Evolutionary conservation across 2,113 vertebrate species (phyloP).

Genomic region (Chlorodrepanis virens): DNA sequence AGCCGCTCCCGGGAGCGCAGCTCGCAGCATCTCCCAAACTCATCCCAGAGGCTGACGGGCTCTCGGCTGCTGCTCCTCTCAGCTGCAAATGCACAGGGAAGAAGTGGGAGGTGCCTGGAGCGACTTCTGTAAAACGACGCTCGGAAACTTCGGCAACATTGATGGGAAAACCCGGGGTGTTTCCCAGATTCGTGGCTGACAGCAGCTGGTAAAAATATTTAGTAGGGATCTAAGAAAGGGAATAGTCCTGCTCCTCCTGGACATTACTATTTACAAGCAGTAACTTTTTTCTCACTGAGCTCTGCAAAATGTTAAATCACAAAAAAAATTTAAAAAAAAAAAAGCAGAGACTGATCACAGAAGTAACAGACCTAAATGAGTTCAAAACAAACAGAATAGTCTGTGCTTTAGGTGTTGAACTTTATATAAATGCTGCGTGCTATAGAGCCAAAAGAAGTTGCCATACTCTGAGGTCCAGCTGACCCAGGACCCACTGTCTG

Average conservation of each 20-base stretch:
- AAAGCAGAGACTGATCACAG: not conserved
- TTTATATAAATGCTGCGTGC: not conserved
- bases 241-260: not conserved
- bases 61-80: not conserved
- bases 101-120: not conserved
- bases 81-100: not conserved
- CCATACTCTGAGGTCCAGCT: not conserved
- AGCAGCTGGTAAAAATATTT: not conserved
- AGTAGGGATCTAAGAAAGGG: not conserved
- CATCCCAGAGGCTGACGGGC: not conserved
- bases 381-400: not conserved
- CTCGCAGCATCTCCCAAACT: not conserved
- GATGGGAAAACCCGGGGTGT: not conserved
- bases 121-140: not conserved
- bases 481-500: not conserved
- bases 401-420: not conserved
- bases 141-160: conserved; percentile 9
- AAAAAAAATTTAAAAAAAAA: too few species aligned
- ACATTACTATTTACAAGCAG: not conserved
- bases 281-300: not conserved
- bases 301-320: not conserved
- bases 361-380: not conserved
- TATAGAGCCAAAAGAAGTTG: not conserved
- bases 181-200: not conserved
- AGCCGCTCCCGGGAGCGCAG: not conserved